Conservation (phyloP, 2,797 vertebrate species). For the Rhabdomys pumilio region DNA sequence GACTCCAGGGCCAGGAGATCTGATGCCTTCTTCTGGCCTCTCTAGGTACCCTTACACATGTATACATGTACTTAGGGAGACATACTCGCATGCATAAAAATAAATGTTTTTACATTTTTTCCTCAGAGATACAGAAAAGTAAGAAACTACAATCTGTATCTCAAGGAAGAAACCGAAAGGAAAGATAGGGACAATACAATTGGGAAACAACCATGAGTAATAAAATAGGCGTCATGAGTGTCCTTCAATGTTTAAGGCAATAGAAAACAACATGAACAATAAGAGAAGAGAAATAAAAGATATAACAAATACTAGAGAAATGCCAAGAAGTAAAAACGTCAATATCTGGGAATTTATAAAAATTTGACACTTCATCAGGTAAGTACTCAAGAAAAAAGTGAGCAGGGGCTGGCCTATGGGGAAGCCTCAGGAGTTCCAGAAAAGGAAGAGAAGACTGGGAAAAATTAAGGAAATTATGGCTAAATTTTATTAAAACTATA, state of each 20-base stretch:
- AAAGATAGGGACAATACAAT: not conserved
- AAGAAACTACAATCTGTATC: not conserved
- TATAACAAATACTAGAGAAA: constrained; percentile 28
- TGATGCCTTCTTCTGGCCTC: not conserved
- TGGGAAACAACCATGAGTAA: not conserved
- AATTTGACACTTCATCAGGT: not conserved
- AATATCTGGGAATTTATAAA: not conserved
- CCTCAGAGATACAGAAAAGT: not conserved
- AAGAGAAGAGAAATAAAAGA: not conserved
- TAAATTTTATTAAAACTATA: constrained; percentile 40
- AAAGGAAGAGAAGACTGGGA: not conserved
- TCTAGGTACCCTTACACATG: not conserved
- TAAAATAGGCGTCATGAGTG: not conserved
- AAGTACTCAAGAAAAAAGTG: not conserved
- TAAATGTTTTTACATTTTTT: not conserved
- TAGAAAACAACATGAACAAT: constrained; percentile 5
- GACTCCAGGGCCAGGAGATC: not conserved
- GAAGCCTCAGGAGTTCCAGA: not conserved
- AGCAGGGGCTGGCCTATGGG: not conserved
- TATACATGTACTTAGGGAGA: not conserved
- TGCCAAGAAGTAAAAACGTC: not conserved
- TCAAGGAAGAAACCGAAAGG: not conserved
- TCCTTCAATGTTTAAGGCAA: not conserved
- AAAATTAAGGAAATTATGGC: constrained; percentile 25
- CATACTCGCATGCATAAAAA: not conserved